phyloP scores from a whole-genome alignment of 2,797 vertebrate species.

The Myotis myotis region DNA sequence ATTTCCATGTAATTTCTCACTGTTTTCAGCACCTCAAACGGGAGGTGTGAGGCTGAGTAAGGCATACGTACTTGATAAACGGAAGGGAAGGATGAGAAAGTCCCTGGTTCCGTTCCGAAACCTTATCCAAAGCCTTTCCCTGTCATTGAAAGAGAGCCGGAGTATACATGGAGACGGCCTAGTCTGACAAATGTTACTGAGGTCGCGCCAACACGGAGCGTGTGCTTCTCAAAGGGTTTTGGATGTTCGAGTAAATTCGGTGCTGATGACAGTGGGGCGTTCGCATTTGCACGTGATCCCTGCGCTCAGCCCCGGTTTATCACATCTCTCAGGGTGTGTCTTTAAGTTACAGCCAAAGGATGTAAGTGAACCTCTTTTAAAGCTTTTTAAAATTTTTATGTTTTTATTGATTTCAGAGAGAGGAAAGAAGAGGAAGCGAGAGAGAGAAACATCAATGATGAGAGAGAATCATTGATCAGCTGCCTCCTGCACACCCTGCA shows the following conservation, averaged over 20 bases:
- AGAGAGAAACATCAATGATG: background rate
- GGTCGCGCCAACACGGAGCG: background rate
- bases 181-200: background rate
- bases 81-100: background rate
- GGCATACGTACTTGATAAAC: background rate
- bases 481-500: background rate
- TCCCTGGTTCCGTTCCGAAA: slow-evolving; percentile 2
- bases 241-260: background rate
- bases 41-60: background rate
- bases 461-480: background rate
- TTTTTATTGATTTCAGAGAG: background rate
- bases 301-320: background rate
- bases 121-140: slow-evolving; percentile 9
- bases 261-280: background rate
- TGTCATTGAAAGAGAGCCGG: slow-evolving; percentile 10
- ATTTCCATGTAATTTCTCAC: background rate
- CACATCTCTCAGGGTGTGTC: background rate
- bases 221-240: background rate
- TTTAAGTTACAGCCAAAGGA: background rate
- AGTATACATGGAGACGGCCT: background rate
- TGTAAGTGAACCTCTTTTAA: background rate
- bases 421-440: background rate
- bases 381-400: background rate
- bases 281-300: background rate
- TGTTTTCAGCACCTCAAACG: background rate